A percentile compares a stretch with the other conserved stretches of the same genome.
phyloP scores from a whole-genome alignment of 30 jellyfish, hydroid and myxozoan genomes.

The Pelagia noctiluca region DNA sequence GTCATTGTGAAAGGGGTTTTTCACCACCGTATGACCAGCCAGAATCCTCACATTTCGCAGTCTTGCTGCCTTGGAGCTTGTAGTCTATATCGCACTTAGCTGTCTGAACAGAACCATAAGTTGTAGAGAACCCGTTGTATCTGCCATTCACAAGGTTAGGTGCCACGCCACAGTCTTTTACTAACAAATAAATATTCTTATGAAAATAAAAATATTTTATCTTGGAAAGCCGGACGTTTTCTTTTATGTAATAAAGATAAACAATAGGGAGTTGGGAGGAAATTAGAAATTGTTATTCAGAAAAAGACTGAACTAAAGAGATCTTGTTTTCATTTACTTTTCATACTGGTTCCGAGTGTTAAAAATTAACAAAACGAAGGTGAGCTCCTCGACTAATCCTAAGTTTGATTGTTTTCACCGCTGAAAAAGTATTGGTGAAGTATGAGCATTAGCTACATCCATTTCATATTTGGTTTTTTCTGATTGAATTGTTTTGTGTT shows the following conservation, averaged over 20 bases:
- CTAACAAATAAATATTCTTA: constrained; percentile 15
- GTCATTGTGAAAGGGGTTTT: constrained; percentile 2
- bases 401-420: too few relatives aligned
- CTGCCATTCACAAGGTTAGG: constrained; percentile 20
- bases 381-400: too few relatives aligned
- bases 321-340: too few relatives aligned
- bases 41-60: not conserved
- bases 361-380: too few relatives aligned
- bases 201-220: too few relatives aligned
- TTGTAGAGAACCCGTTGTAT: not conserved
- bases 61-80: not conserved
- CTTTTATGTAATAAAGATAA: not conserved
- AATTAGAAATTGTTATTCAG: not conserved
- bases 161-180: not conserved
- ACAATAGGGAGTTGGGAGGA: not conserved
- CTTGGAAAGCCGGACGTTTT: not conserved
- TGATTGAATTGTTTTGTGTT: too few relatives aligned
- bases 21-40: constrained; percentile 10
- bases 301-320: too few relatives aligned
- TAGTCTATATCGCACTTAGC: constrained; percentile 19
- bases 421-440: too few relatives aligned
- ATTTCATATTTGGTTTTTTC: too few relatives aligned
- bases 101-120: not conserved
- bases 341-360: too few relatives aligned
- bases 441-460: too few relatives aligned